Evolutionary conservation across 1,140 invertebrate species (phyloP).

Genomic region (Trichonephila inaurata): DNA sequence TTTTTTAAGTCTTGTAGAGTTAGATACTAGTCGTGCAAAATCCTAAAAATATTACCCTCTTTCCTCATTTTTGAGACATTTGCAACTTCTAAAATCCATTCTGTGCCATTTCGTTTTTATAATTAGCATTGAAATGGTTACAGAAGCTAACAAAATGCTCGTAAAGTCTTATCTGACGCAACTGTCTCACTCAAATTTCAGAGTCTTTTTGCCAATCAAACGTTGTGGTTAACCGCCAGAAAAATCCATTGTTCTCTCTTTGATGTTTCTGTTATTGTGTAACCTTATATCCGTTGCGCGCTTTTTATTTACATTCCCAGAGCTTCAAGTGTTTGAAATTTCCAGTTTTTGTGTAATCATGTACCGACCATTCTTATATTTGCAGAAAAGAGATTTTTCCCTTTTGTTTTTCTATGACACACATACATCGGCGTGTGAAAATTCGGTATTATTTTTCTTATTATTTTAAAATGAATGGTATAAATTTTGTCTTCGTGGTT

Average conservation of each 20-base stretch:
- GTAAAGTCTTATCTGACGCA: slow-evolving; percentile 6
- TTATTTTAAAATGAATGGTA: neutral
- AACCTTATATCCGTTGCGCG: neutral
- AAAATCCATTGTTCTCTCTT: slow-evolving; percentile 18
- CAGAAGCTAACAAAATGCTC: neutral
- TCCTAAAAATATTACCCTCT: too few species aligned
- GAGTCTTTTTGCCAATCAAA: neutral
- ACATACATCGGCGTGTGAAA: too few species aligned
- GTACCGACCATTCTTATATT: neutral
- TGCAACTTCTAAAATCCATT: neutral
- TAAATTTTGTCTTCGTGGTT: too few species aligned
- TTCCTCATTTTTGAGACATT: neutral
- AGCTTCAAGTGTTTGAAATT: neutral
- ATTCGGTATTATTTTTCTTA: neutral
- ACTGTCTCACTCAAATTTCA: neutral
- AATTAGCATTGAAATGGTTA: neutral
- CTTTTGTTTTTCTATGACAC: too few species aligned
- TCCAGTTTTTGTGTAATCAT: neutral
- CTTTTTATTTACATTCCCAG: neutral
- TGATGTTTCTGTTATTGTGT: slow-evolving; percentile 17
- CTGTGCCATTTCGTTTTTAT: neutral
- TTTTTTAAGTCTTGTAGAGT: too few species aligned
- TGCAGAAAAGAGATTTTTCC: neutral
- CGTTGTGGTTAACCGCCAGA: neutral
- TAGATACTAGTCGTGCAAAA: too few species aligned